Percentiles rank a stretch among this genome's conserved stretches.
These are phyloP conservation scores for Syrista parreyssii DNA, from an alignment of 2,888 invertebrate species.

Conservation along the genomic window DNA sequence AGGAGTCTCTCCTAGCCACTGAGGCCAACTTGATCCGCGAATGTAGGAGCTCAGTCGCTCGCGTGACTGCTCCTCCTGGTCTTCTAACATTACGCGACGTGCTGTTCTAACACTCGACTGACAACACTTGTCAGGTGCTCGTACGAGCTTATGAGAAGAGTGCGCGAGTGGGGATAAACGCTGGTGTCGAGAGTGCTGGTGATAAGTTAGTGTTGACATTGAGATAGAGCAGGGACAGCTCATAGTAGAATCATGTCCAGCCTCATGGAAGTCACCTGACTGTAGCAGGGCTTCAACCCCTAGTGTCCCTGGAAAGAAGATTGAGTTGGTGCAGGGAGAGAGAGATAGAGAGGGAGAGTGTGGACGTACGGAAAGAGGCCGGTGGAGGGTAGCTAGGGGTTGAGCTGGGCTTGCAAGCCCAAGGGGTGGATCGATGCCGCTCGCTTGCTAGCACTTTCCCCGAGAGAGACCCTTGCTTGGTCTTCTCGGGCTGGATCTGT, in stretches of 20 bases:
- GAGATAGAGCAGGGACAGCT: not conserved
- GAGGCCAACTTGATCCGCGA: not conserved
- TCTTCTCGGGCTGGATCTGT: not conserved
- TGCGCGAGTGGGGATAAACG: not conserved
- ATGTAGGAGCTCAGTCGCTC: not conserved
- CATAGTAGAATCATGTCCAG: not conserved
- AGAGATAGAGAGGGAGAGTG: not conserved
- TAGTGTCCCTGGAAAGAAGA: not conserved
- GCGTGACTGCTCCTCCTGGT: not conserved
- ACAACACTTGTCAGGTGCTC: not conserved
- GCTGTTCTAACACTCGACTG: not conserved
- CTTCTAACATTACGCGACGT: not conserved
- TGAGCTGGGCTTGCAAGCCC: constrained; percentile 51
- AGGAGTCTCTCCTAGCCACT: not conserved
- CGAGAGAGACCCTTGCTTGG: not conserved
- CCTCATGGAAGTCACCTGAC: not conserved
- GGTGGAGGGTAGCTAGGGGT: constrained; percentile 49
- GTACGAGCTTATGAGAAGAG: not conserved
- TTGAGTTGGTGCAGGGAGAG: not conserved
- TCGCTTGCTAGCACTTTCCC: not conserved
- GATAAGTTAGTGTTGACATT: constrained; percentile 13
- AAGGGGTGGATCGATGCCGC: constrained; percentile 38
- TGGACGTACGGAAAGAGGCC: constrained; percentile 7
- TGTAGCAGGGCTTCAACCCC: not conserved
- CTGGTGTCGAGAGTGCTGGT: constrained; percentile 12